Base-by-base conservation (phyloP, 2,797 vertebrate genomes). In the Prionace glauca region DNA sequence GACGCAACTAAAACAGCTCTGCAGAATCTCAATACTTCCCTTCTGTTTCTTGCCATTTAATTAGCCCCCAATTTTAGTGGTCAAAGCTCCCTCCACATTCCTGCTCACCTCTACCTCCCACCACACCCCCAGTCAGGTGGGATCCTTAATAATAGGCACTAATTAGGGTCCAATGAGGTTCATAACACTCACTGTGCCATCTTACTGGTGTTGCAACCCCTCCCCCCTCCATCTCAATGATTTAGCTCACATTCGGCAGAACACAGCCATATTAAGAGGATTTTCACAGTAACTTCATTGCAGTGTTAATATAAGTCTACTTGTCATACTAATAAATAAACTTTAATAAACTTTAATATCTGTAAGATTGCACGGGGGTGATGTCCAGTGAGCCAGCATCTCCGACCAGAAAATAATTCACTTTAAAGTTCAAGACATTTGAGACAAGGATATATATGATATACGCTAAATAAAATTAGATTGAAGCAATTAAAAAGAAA, bases 401-500 rank as follows among this genome's bases (percentile, higher is more conserved):
- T 74, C 12, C 32, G 45, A 45, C 69, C 45, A 10, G 24, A 71
- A 50, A 72, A 71, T 11, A 77, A 32, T 18, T 69, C 60, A 71
- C 4, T 91, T 91, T 69, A 93, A 71, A 71, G 11, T 72, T 94
- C 26, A 14, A 56, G 26, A 12, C 45, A 77, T 94, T 72, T 50
- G 7, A 56, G 93, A 45, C 29, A n/a, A 56, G 62, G 62, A 67
- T 67, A 67, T 67, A 67, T 67, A 67, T 69, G 20, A 69, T 20
- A 18, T 69, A 69, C 16, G 18, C 16, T 14, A 50, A 94, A 50
- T 94, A 7, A 94, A 41, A 74, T 94, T 94, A 94, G 11, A 94
- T 94, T 71, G 62, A 36, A 94, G 65, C 65, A 94, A 94, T 94
- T 71, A 94, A 94, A 90, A 71, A 94, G 26, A 72, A 94, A 10